Percentiles rank a stretch among this genome's conserved stretches.
Evolutionary conservation across 2,113 vertebrate genomes (phyloP).

Genomic region (Mustelus asterias): DNA sequence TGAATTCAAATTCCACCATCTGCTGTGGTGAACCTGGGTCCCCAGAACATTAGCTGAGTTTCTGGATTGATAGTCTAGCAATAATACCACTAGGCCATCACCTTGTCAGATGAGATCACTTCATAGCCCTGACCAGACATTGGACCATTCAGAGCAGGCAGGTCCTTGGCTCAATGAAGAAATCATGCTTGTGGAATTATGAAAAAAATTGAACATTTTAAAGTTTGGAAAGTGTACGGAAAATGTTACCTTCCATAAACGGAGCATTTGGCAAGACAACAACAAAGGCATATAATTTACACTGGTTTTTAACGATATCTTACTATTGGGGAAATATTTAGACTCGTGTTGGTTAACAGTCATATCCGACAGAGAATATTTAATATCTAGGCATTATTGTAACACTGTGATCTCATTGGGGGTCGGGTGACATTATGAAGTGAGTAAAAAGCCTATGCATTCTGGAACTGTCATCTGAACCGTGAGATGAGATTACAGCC

Average conservation of each 20-base stretch:
- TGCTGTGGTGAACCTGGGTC: no score
- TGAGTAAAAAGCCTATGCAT: slow-evolving; percentile 18
- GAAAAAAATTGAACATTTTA: background rate
- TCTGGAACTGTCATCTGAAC: slow-evolving; percentile 18
- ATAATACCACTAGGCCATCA: no score
- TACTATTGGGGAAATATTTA: background rate
- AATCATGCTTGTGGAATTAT: background rate
- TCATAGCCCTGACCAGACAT: background rate
- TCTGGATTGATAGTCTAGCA: no score
- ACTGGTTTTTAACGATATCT: background rate
- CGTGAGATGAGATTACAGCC: slow-evolving; percentile 31
- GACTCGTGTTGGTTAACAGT: background rate
- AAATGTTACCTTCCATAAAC: background rate
- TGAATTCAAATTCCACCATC: no score
- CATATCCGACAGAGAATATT: background rate
- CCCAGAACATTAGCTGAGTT: no score
- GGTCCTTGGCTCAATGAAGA: background rate
- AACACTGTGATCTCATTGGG: background rate
- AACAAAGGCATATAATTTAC: background rate
- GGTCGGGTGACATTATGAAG: background rate
- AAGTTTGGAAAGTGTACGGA: background rate
- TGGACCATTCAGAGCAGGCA: no score
- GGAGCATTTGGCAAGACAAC: background rate
- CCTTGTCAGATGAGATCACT: background rate
- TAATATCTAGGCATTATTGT: background rate